These are phyloP conservation scores for Pheosia tremula DNA, from an alignment of 2,888 invertebrate species.

Conservation along the genomic window DNA sequence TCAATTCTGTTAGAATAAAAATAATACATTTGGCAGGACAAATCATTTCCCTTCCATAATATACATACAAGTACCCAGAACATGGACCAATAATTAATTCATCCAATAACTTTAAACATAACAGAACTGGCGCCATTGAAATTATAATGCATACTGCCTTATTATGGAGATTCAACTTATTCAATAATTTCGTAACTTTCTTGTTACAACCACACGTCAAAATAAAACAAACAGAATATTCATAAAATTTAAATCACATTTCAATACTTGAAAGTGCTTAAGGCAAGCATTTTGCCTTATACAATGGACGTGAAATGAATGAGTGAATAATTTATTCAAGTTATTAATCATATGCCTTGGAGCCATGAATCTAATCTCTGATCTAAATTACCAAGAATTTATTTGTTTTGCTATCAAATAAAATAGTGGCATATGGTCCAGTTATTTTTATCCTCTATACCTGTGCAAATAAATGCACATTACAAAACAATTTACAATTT, in stretches of 20 bases:
- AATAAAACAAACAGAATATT: conserved; percentile 47
- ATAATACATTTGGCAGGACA: conserved; percentile 1
- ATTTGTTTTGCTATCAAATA: not conserved
- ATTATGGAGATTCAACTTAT: conserved; percentile 41
- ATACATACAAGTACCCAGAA: not conserved
- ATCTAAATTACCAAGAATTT: not conserved
- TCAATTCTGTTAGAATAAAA: conserved; percentile 1
- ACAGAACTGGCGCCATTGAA: conserved; percentile 1
- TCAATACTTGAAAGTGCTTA: conserved; percentile 54
- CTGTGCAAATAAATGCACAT: too few relatives aligned
- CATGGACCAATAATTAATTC: not conserved
- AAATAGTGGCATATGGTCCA: too few relatives aligned
- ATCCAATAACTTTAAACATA: not conserved
- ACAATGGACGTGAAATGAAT: conserved; percentile 39
- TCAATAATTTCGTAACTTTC: conserved; percentile 37
- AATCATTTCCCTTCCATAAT: conserved; percentile 1
- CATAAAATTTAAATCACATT: conserved; percentile 66
- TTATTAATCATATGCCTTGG: not conserved
- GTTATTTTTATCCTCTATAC: too few relatives aligned
- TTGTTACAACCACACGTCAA: conserved; percentile 39
- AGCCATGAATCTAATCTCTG: not conserved
- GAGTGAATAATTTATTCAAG: conserved; percentile 39
- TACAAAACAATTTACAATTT: too few relatives aligned
- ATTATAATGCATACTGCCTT: conserved; percentile 17
- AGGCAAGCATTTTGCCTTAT: conserved; percentile 30